phyloP scores from a whole-genome alignment of 2,113 vertebrate species.

The Phocoena phocoena region DNA sequence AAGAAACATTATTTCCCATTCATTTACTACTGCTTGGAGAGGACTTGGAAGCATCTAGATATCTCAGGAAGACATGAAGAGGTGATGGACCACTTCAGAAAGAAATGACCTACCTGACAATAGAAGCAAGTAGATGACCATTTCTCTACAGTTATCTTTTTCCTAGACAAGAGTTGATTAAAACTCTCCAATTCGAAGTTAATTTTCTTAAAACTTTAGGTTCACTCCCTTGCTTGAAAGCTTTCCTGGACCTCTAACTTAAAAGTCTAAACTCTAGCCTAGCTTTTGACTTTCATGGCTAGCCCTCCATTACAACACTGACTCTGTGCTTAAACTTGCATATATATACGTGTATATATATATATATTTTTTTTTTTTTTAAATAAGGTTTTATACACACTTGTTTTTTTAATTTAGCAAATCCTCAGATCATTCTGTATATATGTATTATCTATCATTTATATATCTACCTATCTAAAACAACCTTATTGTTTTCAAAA shows the following conservation, averaged over 20 bases:
- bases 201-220: background rate
- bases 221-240: background rate
- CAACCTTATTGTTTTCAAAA: background rate
- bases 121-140: background rate
- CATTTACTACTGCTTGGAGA: background rate
- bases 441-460: background rate
- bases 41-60: background rate
- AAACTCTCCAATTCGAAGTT: background rate
- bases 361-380: background rate
- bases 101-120: background rate
- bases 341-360: background rate
- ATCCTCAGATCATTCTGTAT: background rate
- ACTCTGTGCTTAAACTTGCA: background rate
- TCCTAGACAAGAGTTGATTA: background rate
- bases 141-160: background rate
- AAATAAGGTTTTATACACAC: background rate
- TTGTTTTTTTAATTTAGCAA: background rate
- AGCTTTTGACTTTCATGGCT: background rate
- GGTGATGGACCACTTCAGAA: background rate
- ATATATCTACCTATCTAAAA: background rate
- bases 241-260: background rate
- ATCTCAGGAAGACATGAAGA: background rate
- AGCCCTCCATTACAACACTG: background rate
- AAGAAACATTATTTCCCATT: background rate
- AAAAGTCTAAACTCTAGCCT: background rate